Base-by-base conservation (phyloP, 2,113 vertebrate species). In the Puma concolor region DNA sequence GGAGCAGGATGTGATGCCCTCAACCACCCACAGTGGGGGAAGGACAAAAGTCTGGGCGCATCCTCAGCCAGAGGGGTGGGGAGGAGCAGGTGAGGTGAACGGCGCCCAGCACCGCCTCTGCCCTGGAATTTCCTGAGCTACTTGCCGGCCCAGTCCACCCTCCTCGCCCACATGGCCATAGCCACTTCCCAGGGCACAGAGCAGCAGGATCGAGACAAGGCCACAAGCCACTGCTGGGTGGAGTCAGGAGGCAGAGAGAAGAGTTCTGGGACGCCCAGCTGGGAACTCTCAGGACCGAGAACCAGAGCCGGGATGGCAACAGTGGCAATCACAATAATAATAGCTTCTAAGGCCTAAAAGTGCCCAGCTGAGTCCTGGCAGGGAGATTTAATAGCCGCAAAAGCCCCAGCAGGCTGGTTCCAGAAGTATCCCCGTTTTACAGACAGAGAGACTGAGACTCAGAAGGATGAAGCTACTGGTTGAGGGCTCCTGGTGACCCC, bases 271-370 rank as follows among this genome's bases (percentile, higher is more conserved):
- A 4, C 4, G 2, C 38, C 72, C n/a, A 21, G 36, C 48, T 50
- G 66, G 38, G 33, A 60, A 66, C 77, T 14, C 67, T 69, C 60
- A 63, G 63, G 79, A 60, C 29, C 1, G 3, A 80, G 64, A 54
- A 44, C 16, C n/a, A 48, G 41, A 29, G 79, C 36, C 16, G n/a
- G 54, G 72, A 9, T 19, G 72, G 48, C 9, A 14, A 27, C 7
- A 15, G 1, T 15, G 48, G 4, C 84, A 48, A 15, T 14, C 57
- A 25, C 57, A 11, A 17, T 27, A 7, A 44, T 8, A 29, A 23
- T 1, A 29, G 29, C 23, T 31, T 4, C 19, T 27, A 7, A 21
- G 2, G 2, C 6, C 44, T 13, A 0, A 2, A 12, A 17, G 15
- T 3, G 66, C n/a, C 66, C 76, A 13, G 41, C 33, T 4, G 7